Conservation (phyloP, 2,113 vertebrate genomes). For the Cottus gobio region DNA sequence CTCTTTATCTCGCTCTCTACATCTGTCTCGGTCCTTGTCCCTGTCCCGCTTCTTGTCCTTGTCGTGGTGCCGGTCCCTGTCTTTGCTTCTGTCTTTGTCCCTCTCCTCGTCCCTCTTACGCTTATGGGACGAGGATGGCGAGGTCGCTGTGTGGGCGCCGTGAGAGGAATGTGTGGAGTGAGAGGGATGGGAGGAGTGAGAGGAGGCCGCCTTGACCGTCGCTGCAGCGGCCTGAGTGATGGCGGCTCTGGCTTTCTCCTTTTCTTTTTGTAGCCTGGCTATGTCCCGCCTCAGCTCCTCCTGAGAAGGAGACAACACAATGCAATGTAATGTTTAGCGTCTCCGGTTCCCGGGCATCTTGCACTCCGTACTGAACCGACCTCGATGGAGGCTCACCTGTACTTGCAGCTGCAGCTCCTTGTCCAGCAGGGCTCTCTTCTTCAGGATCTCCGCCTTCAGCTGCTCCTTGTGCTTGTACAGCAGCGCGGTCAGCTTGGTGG, state of each 20-base stretch:
- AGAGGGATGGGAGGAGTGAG: conserved; percentile 49
- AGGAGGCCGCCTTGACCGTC: conserved; percentile 68
- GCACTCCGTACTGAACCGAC: background rate
- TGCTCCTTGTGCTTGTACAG: conserved; percentile 99
- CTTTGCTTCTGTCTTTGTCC: conserved; percentile 51
- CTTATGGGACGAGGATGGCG: conserved; percentile 84
- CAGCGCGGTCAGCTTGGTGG: conserved; percentile 93
- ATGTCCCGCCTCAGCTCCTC: conserved; percentile 96
- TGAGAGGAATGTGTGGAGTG: conserved; percentile 68
- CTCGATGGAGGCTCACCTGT: conserved; percentile 85
- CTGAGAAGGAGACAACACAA: conserved; percentile 72
- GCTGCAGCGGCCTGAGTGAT: conserved; percentile 78
- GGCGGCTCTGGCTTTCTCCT: conserved; percentile 88
- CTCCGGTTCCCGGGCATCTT: background rate
- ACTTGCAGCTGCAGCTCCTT: conserved; percentile 98
- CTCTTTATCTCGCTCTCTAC: conserved; percentile 45
- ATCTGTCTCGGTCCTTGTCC: conserved; percentile 70
- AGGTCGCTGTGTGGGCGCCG: conserved; percentile 28
- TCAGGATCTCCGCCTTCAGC: conserved; percentile 96
- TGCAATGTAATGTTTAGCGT: background rate
- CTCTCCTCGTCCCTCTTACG: conserved; percentile 92
- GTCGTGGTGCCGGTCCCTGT: conserved; percentile 65
- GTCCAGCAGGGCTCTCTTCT: conserved; percentile 96
- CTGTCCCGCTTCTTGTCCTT: conserved; percentile 62
- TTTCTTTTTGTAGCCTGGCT: conserved; percentile 90